Percentiles rank a stretch among this genome's conserved stretches.
Conservation (phyloP, 1,140 invertebrate species). For the Drosophila suzukii region DNA sequence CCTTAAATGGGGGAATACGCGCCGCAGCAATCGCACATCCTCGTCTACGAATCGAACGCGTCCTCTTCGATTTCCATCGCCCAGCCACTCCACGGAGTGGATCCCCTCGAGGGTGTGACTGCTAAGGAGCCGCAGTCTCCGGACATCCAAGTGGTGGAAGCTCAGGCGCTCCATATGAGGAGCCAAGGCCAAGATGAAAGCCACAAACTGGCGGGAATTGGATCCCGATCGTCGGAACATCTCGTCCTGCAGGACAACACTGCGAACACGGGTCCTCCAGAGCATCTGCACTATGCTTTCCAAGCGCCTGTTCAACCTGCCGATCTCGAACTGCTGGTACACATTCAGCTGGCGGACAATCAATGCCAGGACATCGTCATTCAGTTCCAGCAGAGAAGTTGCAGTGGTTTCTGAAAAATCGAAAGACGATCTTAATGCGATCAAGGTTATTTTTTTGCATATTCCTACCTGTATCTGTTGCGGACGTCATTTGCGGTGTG, state of each 20-base stretch:
- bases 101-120: slow-evolving; percentile 32
- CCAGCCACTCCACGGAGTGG: slow-evolving; percentile 57
- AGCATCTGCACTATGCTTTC: slow-evolving; percentile 56
- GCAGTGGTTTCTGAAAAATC: slow-evolving; percentile 15
- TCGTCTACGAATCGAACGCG: slow-evolving; percentile 64
- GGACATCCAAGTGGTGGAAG: slow-evolving; percentile 58
- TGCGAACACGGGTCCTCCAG: slow-evolving; percentile 65
- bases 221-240: slow-evolving; percentile 31
- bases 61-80: slow-evolving; percentile 20
- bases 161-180: slow-evolving; percentile 55
- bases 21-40: slow-evolving; percentile 58
- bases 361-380: slow-evolving; percentile 70
- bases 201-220: slow-evolving; percentile 42
- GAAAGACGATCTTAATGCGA: slow-evolving; percentile 2
- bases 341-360: slow-evolving; percentile 62
- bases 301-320: slow-evolving; percentile 57
- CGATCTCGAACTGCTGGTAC: slow-evolving; percentile 66
- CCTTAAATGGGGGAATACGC: slow-evolving; percentile 59
- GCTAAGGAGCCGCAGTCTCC: slow-evolving; percentile 48
- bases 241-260: slow-evolving; percentile 54
- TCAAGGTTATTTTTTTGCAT: slow-evolving; percentile 3
- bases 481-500: slow-evolving; percentile 54
- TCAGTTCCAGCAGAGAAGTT: slow-evolving; percentile 58
- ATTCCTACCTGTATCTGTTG: slow-evolving; percentile 50
- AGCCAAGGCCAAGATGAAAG: slow-evolving; percentile 50